A percentile compares a stretch with the other conserved stretches of the same genome.
These are phyloP conservation scores for Sebastes hubbsi DNA, from an alignment of 2,797 vertebrate species.

Conservation along the genomic window DNA sequence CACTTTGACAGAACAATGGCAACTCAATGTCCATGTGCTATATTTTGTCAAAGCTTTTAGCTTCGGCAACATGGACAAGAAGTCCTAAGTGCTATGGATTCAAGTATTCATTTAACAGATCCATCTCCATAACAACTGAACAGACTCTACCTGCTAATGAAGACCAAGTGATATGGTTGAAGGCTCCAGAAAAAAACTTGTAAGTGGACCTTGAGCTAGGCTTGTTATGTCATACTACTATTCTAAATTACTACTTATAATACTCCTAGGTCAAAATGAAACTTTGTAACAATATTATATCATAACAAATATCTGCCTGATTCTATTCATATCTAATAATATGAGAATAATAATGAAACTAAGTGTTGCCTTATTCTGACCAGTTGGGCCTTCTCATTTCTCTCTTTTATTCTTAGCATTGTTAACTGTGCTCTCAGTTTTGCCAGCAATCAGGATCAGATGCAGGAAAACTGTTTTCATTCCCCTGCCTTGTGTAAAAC, in stretches of 20 bases:
- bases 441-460: conserved; percentile 21
- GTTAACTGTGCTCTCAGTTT: background rate
- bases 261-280: background rate
- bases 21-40: no score
- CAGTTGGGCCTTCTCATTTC: background rate
- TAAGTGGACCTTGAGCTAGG: no score
- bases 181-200: no score
- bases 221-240: background rate
- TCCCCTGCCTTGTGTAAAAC: conserved; percentile 32
- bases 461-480: conserved; percentile 42
- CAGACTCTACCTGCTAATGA: no score
- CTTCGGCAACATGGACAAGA: no score
- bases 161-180: no score
- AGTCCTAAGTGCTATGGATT: no score
- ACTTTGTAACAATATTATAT: background rate
- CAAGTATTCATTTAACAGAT: no score
- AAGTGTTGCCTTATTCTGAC: background rate
- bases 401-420: conserved; percentile 9
- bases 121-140: no score
- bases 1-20: no score
- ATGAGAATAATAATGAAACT: background rate
- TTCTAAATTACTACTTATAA: background rate
- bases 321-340: background rate
- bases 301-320: background rate
- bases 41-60: no score